Evolutionary conservation across 2,888 invertebrate genomes (phyloP).

Genomic region (Cataglyphis altisquamis): DNA sequence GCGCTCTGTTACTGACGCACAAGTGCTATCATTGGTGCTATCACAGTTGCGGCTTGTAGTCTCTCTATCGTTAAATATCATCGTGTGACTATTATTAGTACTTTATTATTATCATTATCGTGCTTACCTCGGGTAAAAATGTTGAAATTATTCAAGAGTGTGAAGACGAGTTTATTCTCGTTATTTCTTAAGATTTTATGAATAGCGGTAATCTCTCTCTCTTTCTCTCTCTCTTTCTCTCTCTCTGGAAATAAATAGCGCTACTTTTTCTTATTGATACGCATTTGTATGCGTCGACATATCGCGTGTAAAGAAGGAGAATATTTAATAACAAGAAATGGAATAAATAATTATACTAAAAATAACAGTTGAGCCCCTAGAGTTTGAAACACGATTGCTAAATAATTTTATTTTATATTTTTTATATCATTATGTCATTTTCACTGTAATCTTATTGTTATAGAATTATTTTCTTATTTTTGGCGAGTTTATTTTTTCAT

Average conservation of each 20-base stretch:
- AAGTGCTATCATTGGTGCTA: constrained; percentile 49
- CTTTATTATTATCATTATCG: constrained; percentile 33
- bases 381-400: background rate
- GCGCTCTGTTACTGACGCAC: constrained; percentile 26
- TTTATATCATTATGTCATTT: background rate
- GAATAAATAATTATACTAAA: background rate
- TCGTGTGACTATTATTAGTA: constrained; percentile 23
- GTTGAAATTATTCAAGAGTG: background rate
- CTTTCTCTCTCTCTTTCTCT: too few species aligned
- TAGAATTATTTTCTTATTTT: background rate
- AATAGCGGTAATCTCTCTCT: background rate
- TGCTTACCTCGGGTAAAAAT: constrained; percentile 24
- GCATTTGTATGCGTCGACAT: background rate
- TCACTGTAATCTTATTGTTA: background rate
- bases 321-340: background rate
- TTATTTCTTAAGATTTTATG: constrained; percentile 4
- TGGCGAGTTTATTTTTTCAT: background rate
- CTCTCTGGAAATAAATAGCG: background rate
- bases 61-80: constrained; percentile 31
- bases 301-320: background rate
- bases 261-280: constrained; percentile 16
- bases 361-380: background rate
- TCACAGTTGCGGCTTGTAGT: background rate
- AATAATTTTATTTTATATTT: background rate
- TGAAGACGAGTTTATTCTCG: constrained; percentile 11